These are phyloP conservation scores for Eumacrocentrus americanus DNA, from an alignment of 2,888 invertebrate genomes.

Conservation along the genomic window DNA sequence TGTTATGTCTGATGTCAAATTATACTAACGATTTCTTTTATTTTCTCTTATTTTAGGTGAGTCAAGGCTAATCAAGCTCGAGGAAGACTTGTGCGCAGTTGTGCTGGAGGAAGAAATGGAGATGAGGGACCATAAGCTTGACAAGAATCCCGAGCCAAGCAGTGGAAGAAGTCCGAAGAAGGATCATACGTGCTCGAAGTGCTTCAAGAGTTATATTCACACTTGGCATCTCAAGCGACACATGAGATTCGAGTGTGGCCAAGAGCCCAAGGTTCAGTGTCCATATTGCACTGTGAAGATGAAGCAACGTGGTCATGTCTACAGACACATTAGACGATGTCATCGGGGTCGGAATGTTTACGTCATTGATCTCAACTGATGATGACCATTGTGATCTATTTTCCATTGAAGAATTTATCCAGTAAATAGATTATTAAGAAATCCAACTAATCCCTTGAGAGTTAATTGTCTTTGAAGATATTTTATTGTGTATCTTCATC, in stretches of 20 bases:
- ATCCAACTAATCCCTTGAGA: no score
- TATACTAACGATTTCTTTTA: conserved; percentile 10
- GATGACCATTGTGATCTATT: no score
- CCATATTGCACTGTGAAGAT: conserved; percentile 50
- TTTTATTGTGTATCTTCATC: no score
- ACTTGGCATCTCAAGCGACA: conserved; percentile 57
- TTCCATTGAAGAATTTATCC: neutral
- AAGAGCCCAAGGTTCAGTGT: conserved; percentile 53
- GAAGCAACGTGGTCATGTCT: conserved; percentile 52
- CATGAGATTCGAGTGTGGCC: conserved; percentile 62
- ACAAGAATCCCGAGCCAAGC: conserved; percentile 6
- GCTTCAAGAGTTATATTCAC: conserved; percentile 54
- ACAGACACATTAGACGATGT: conserved; percentile 48
- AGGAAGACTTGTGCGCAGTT: conserved; percentile 27
- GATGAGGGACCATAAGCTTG: neutral
- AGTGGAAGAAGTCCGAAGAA: conserved; percentile 34
- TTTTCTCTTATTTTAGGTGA: conserved; percentile 25
- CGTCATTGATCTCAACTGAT: conserved; percentile 45
- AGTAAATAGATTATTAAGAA: conserved; percentile 1
- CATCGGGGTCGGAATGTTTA: conserved; percentile 47
- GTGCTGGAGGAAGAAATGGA: conserved; percentile 18
- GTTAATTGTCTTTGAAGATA: no score
- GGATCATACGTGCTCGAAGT: conserved; percentile 49
- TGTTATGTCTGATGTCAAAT: no score
- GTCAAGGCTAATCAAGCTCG: conserved; percentile 23